Evolutionary conservation across 2,888 invertebrate genomes (phyloP).

Genomic region (Bimastos eiseni): DNA sequence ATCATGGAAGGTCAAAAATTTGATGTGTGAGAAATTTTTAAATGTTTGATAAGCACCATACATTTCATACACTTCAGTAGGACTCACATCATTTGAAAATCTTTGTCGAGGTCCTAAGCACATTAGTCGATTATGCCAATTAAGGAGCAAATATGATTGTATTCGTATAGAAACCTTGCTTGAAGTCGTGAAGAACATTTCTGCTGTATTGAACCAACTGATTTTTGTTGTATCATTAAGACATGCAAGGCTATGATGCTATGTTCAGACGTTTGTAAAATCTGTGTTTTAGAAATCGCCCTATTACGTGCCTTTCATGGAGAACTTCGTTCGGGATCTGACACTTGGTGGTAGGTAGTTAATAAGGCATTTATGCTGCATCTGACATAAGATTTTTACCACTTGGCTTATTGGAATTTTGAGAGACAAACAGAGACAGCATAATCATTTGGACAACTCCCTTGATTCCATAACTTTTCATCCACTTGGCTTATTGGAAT

Average conservation of each 20-base stretch:
- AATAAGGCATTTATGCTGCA: background rate
- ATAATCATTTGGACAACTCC: no score
- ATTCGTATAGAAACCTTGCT: no score
- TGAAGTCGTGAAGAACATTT: no score
- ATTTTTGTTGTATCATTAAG: no score
- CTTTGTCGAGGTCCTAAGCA: no score
- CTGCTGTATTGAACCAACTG: no score
- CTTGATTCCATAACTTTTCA: background rate
- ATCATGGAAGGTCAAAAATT: background rate
- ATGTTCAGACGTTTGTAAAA: constrained; percentile 18
- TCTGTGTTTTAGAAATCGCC: constrained; percentile 55
- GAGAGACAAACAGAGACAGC: no score
- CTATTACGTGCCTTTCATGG: constrained; percentile 69
- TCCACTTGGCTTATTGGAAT: background rate
- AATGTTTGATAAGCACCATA: background rate
- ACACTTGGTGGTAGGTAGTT: constrained; percentile 56
- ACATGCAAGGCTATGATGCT: no score
- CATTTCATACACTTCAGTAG: no score
- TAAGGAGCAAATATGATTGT: no score
- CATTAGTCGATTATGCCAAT: no score
- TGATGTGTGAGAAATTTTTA: background rate
- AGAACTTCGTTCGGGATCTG: constrained; percentile 69
- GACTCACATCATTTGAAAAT: no score
- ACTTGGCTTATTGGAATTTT: background rate
- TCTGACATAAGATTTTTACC: background rate